Conservation (phyloP, 2,113 vertebrate genomes). For the Corythaixoides concolor region DNA sequence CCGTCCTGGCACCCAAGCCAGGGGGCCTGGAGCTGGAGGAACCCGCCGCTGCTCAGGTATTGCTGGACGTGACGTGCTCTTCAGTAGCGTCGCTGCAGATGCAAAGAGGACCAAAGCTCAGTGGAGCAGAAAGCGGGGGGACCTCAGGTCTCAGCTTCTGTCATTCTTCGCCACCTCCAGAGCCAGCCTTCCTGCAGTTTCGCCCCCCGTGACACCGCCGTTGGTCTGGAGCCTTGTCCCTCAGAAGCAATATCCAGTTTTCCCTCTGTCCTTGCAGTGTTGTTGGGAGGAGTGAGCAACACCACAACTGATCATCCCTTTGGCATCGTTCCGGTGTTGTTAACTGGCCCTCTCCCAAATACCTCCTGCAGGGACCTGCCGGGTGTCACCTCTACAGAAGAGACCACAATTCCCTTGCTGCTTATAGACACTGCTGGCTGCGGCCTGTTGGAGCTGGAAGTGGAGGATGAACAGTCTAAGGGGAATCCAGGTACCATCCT, state of each 20-base stretch:
- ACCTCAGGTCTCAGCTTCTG: not conserved
- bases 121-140: not conserved
- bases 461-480: slow-evolving; percentile 87
- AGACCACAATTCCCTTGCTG: slow-evolving; percentile 83
- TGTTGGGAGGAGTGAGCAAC: not conserved
- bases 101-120: not conserved
- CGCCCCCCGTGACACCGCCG: not conserved
- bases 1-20: not conserved
- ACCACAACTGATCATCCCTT: not conserved
- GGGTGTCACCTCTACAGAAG: slow-evolving; percentile 80
- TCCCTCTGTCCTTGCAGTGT: not conserved
- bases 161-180: not conserved
- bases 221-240: not conserved
- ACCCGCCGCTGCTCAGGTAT: not conserved
- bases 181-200: not conserved
- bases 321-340: not conserved
- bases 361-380: slow-evolving; percentile 82
- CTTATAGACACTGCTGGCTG: slow-evolving; percentile 93
- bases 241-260: not conserved
- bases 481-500: slow-evolving; percentile 83
- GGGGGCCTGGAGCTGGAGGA: not conserved
- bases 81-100: not conserved
- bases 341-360: not conserved
- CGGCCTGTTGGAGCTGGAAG: slow-evolving; percentile 88
- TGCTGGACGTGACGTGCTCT: accelerated